phyloP scores from a whole-genome alignment of 2,113 vertebrate genomes.

The Calidris pugnax region DNA sequence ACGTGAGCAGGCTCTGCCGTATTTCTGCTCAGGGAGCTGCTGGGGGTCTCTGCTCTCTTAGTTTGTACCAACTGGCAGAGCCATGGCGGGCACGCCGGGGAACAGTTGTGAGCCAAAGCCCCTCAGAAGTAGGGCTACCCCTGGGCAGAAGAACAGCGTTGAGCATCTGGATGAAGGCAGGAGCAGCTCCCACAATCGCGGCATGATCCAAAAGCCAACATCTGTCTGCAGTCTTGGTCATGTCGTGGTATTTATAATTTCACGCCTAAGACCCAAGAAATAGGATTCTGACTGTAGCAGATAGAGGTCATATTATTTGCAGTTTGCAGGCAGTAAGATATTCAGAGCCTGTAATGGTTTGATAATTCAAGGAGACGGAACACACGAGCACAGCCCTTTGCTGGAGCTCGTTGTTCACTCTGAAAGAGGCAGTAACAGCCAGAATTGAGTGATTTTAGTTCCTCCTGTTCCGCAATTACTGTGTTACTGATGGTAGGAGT shows the following conservation, averaged over 20 bases:
- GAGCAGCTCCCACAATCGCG: accelerated
- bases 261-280: background rate
- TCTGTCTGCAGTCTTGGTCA: background rate
- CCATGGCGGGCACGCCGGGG: accelerated
- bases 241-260: background rate
- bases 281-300: constrained; percentile 5
- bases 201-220: background rate
- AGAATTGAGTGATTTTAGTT: background rate
- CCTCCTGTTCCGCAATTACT: background rate
- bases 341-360: background rate
- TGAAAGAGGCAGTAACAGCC: background rate
- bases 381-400: accelerated
- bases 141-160: accelerated
- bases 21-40: background rate
- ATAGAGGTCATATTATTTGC: background rate
- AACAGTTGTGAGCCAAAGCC: background rate
- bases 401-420: accelerated
- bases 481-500: background rate
- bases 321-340: background rate
- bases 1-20: accelerated
- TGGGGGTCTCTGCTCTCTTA: background rate
- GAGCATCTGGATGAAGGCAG: background rate
- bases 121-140: background rate
- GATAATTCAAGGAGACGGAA: background rate
- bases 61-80: background rate